These are phyloP conservation scores for Delia radicum DNA, from an alignment of 1,140 invertebrate species.

Conservation along the genomic window DNA sequence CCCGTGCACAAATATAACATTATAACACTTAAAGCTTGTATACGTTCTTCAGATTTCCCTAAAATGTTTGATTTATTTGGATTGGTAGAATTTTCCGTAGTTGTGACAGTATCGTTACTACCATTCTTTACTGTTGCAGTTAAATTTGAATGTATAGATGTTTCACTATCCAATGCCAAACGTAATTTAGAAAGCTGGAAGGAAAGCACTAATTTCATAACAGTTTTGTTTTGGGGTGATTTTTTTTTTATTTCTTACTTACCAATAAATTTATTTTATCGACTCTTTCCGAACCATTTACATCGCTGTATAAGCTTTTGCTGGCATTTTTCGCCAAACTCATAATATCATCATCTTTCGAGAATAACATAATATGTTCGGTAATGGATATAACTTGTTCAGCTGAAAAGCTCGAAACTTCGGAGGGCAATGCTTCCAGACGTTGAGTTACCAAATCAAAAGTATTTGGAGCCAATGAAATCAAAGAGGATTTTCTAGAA, in stretches of 20 bases:
- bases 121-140: neutral
- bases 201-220: no score
- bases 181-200: constrained; percentile 47
- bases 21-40: constrained; percentile 75
- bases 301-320: constrained; percentile 66
- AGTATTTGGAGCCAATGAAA: constrained; percentile 35
- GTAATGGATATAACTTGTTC: constrained; percentile 47
- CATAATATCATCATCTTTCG: constrained; percentile 66
- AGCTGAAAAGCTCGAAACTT: constrained; percentile 36
- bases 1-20: constrained; percentile 81
- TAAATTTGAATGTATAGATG: constrained; percentile 33
- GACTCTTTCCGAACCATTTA: constrained; percentile 62
- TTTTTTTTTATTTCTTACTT: no score
- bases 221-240: no score
- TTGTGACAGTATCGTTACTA: neutral
- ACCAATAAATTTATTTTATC: constrained; percentile 71
- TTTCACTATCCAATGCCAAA: constrained; percentile 49
- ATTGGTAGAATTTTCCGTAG: neutral
- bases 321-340: constrained; percentile 75
- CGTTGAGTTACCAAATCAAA: constrained; percentile 47
- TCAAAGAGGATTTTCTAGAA: constrained; percentile 46
- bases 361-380: constrained; percentile 43
- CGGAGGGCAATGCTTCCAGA: constrained; percentile 42
- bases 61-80: constrained; percentile 58
- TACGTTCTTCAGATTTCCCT: constrained; percentile 69